Evolutionary conservation across 2,888 invertebrate genomes (phyloP).

Genomic region (Volucella inflata): DNA sequence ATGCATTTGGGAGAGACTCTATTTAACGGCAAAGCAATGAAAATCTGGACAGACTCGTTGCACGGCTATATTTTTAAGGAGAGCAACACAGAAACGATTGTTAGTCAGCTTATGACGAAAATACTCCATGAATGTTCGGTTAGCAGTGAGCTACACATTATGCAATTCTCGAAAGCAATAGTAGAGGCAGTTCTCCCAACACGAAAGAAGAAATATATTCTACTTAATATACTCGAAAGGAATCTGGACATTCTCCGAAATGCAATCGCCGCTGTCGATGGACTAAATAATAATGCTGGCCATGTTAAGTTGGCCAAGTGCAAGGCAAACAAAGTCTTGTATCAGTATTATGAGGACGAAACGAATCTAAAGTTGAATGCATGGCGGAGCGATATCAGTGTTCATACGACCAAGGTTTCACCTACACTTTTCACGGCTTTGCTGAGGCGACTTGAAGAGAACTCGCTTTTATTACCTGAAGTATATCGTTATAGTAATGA

Average conservation of each 20-base stretch:
- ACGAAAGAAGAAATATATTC: constrained; percentile 78
- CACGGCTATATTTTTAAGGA: constrained; percentile 47
- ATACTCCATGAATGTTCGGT: constrained; percentile 74
- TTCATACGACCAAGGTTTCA: constrained; percentile 79
- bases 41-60: constrained; percentile 80
- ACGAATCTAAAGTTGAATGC: constrained; percentile 70
- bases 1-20: constrained; percentile 78
- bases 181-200: constrained; percentile 77
- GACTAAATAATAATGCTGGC: constrained; percentile 71
- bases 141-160: constrained; percentile 64
- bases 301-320: constrained; percentile 67
- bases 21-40: constrained; percentile 78
- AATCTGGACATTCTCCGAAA: constrained; percentile 79
- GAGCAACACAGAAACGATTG: constrained; percentile 40
- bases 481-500: constrained; percentile 79
- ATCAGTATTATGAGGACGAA: constrained; percentile 69
- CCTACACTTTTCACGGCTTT: constrained; percentile 79
- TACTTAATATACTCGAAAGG: constrained; percentile 81
- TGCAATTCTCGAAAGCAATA: constrained; percentile 79
- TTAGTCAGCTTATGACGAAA: constrained; percentile 77
- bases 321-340: constrained; percentile 77
- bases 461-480: constrained; percentile 79
- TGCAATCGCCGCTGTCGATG: constrained; percentile 52
- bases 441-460: constrained; percentile 77
- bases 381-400: constrained; percentile 78